A percentile compares a stretch with the other conserved stretches of the same genome.
phyloP scores from a whole-genome alignment of 2,888 invertebrate species.

The Ecdyonurus torrentis region DNA sequence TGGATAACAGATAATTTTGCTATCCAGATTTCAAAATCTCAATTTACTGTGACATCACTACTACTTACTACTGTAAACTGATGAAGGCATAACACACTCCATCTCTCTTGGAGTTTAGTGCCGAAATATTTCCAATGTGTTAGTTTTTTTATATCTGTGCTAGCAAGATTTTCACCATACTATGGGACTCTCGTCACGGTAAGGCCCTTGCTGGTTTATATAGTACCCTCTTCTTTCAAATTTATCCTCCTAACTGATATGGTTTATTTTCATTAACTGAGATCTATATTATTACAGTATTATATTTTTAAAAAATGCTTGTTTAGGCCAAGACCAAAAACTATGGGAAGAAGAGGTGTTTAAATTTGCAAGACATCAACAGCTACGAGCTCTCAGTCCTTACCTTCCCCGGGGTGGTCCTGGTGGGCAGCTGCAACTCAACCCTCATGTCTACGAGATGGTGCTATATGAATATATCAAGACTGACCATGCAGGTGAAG shows the following conservation, averaged over 20 bases:
- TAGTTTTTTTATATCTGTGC: too few species aligned
- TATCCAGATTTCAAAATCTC: too few species aligned
- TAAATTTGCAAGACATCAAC: slow-evolving; percentile 72
- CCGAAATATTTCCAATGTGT: too few species aligned
- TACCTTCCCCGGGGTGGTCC: slow-evolving; percentile 53
- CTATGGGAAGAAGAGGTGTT: slow-evolving; percentile 86
- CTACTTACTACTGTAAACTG: too few species aligned
- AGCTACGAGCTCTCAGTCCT: slow-evolving; percentile 59
- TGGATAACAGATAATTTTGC: too few species aligned
- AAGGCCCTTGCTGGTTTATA: too few species aligned
- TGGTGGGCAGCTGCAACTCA: slow-evolving; percentile 32
- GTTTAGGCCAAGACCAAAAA: slow-evolving; percentile 50
- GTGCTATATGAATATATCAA: slow-evolving; percentile 83
- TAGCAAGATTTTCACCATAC: too few species aligned
- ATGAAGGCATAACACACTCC: too few species aligned
- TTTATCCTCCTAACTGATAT: background rate
- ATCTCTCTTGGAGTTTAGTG: too few species aligned
- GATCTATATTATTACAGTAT: background rate
- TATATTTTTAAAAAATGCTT: slow-evolving; percentile 17
- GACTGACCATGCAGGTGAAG: slow-evolving; percentile 38
- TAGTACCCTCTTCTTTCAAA: background rate
- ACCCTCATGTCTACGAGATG: slow-evolving; percentile 81
- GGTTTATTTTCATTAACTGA: background rate
- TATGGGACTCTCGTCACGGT: too few species aligned
- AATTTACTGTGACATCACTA: too few species aligned